A percentile compares a stretch with the other conserved stretches of the same genome.
phyloP scores from a whole-genome alignment of 2,797 vertebrate genomes.

The Pagetopsis macropterus region DNA sequence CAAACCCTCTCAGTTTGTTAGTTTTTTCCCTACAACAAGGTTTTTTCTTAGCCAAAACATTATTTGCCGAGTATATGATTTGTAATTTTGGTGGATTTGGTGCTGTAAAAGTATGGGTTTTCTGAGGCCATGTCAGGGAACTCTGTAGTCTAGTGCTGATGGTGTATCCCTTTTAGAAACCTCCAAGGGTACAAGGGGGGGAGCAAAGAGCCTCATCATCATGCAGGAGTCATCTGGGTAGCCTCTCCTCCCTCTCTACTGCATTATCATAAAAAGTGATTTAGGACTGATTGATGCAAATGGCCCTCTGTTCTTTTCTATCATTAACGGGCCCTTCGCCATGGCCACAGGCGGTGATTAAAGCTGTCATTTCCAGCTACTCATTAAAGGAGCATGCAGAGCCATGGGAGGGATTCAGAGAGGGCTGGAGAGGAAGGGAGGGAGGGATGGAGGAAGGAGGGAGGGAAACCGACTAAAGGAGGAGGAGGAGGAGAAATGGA shows the following conservation, averaged over 20 bases:
- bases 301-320: conserved; percentile 98
- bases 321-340: conserved; percentile 96
- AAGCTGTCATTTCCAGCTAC: conserved; percentile 99
- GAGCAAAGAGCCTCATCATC: conserved; percentile 73
- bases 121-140: conserved; percentile 2
- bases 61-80: neutral
- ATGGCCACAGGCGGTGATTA: conserved; percentile 99
- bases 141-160: conserved; percentile 13
- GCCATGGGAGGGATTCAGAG: conserved; percentile 86
- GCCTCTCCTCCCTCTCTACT: conserved; percentile 87
- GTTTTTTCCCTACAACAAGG: conserved; percentile 20
- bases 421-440: conserved; percentile 57
- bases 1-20: conserved; percentile 13
- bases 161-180: conserved; percentile 64
- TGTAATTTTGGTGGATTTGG: neutral
- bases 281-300: conserved; percentile 99
- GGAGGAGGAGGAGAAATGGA: conserved; percentile 80
- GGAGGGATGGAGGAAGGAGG: conserved; percentile 62
- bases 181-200: conserved; percentile 35
- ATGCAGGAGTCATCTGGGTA: conserved; percentile 92
- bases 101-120: conserved; percentile 10
- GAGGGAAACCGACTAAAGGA: conserved; percentile 63
- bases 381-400: conserved; percentile 94
- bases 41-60: neutral
- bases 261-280: conserved; percentile 99